These are phyloP conservation scores for Oreochromis tanganicae DNA, from an alignment of 2,113 vertebrate species.

Conservation along the genomic window DNA sequence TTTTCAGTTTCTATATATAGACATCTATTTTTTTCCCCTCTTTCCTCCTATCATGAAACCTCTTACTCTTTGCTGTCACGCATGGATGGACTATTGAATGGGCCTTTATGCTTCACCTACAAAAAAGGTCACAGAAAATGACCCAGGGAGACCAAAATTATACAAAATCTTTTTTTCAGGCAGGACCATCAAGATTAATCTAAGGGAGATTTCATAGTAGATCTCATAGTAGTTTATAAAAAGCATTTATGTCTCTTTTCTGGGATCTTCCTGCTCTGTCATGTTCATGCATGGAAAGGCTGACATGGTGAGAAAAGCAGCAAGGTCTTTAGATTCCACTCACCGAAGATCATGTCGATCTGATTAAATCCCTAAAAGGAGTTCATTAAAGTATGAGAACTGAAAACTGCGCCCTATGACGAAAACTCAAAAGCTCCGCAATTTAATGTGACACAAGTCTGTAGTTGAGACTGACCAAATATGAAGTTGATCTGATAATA, in stretches of 20 bases:
- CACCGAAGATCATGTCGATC: not conserved
- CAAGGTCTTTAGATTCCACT: not conserved
- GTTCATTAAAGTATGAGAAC: not conserved
- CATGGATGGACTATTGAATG: not conserved
- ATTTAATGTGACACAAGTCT: fast-evolving
- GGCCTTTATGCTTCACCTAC: not conserved
- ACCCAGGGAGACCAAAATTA: not conserved
- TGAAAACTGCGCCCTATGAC: fast-evolving
- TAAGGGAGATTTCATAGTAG: not conserved
- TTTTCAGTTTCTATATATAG: slow-evolving; percentile 1
- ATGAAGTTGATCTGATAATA: not conserved
- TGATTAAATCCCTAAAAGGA: not conserved
- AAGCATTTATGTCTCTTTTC: not conserved
- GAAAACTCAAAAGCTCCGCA: not conserved
- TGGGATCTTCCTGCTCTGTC: not conserved
- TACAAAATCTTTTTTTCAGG: not conserved
- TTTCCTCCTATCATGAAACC: not conserved
- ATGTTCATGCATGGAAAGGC: not conserved
- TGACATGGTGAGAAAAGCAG: not conserved
- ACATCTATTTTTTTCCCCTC: not conserved
- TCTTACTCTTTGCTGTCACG: not conserved
- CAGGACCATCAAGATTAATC: not conserved
- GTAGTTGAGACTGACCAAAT: not conserved
- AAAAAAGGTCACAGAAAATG: not conserved
- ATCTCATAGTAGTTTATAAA: not conserved